A percentile compares a stretch with the other conserved stretches of the same genome.
These are phyloP conservation scores for Eretmocerus hayati DNA, from an alignment of 2,888 invertebrate species.

Conservation along the genomic window DNA sequence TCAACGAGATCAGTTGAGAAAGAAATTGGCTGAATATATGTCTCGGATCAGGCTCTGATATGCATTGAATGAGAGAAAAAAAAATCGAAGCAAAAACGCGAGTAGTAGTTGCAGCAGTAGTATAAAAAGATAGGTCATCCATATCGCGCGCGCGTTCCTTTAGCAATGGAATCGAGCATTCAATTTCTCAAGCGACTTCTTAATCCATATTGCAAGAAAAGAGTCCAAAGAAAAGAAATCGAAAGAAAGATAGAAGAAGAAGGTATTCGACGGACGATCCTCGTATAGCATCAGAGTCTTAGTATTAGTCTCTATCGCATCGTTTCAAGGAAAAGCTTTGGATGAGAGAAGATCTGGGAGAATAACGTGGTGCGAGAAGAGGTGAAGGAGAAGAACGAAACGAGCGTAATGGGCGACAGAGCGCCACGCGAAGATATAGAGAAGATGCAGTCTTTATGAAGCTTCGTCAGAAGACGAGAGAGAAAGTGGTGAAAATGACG, in stretches of 20 bases:
- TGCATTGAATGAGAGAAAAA: too few relatives aligned
- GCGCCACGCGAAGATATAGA: neutral
- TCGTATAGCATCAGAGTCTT: too few relatives aligned
- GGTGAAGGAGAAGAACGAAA: conserved; percentile 1
- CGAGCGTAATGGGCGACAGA: conserved; percentile 6
- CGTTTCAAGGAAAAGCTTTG: neutral
- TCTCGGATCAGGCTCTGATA: too few relatives aligned
- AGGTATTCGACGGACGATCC: too few relatives aligned
- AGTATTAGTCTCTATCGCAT: too few relatives aligned
- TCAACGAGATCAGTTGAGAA: too few relatives aligned
- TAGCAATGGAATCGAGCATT: conserved; percentile 2
- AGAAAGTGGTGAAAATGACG: neutral
- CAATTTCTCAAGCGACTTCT: conserved; percentile 5
- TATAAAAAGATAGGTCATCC: too few relatives aligned
- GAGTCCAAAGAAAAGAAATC: neutral
- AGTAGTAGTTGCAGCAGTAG: neutral
- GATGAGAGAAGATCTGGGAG: conserved; percentile 11
- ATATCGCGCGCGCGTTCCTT: neutral
- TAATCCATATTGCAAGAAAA: conserved; percentile 11
- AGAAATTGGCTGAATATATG: too few relatives aligned
- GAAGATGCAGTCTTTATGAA: neutral
- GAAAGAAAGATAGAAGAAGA: too few relatives aligned
- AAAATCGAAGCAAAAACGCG: neutral
- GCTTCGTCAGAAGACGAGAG: neutral
- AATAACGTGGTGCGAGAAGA: conserved; percentile 11